These are phyloP conservation scores for Macrophya annulata DNA, from an alignment of 2,888 invertebrate species.

Conservation along the genomic window DNA sequence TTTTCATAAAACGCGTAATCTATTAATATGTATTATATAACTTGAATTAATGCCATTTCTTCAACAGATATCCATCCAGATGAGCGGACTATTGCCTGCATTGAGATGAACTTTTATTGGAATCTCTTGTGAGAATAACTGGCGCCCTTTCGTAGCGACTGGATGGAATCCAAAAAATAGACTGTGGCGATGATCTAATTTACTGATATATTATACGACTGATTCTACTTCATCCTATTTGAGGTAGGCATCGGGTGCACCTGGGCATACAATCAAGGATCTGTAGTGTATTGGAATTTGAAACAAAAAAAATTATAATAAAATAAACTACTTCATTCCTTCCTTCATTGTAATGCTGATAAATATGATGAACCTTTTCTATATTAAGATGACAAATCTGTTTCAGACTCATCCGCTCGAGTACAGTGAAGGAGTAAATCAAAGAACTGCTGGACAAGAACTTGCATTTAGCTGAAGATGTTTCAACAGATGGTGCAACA, in stretches of 20 bases:
- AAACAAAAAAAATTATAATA: too few relatives aligned
- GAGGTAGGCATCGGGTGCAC: background rate
- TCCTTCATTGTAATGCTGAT: background rate
- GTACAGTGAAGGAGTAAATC: background rate
- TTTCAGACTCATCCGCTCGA: background rate
- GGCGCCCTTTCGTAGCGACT: background rate
- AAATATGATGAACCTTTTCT: background rate
- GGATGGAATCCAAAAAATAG: conserved; percentile 2
- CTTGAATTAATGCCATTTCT: background rate
- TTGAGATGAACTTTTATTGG: conserved; percentile 40
- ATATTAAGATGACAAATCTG: background rate
- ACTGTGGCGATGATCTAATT: background rate
- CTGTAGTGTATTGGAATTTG: background rate
- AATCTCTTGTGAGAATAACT: conserved; percentile 11
- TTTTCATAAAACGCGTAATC: background rate
- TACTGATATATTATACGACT: background rate
- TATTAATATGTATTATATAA: background rate
- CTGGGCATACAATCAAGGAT: too few relatives aligned
- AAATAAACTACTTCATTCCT: too few relatives aligned
- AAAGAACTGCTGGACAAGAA: background rate
- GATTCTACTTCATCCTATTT: background rate
- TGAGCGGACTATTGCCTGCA: conserved; percentile 34
- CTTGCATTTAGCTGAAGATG: background rate
- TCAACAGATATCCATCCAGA: conserved; percentile 19
- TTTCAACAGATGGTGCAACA: conserved; percentile 1